A percentile compares a stretch with the other conserved stretches of the same genome.
Evolutionary conservation across 2,888 invertebrate species (phyloP).

Genomic region (Phaonia tiefii): DNA sequence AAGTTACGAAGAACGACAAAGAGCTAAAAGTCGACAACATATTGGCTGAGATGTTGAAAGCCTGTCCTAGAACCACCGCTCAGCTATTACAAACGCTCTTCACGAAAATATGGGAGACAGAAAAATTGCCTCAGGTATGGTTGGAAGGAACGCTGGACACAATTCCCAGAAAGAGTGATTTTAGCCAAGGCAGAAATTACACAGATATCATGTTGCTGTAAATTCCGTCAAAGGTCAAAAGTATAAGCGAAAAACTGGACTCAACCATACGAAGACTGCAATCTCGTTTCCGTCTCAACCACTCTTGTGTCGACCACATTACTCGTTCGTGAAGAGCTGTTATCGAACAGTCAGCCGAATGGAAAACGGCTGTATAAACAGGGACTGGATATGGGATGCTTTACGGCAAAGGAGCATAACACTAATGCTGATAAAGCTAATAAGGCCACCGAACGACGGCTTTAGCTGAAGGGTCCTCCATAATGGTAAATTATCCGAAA

Average conservation of each 20-base stretch:
- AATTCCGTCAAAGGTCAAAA: background rate
- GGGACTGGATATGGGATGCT: too few species aligned
- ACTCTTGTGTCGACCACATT: background rate
- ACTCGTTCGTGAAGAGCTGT: background rate
- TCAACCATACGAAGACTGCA: background rate
- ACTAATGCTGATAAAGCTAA: background rate
- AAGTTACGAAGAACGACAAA: background rate
- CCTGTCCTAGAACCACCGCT: background rate
- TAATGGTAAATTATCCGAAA: background rate
- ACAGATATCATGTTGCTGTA: background rate
- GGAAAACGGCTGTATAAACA: too few species aligned
- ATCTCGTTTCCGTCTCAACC: background rate
- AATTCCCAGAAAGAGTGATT: conserved; percentile 1
- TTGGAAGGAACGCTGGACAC: background rate
- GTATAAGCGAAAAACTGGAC: background rate
- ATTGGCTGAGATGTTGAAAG: background rate
- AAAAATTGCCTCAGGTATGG: background rate
- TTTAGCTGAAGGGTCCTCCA: background rate
- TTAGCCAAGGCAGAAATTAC: background rate
- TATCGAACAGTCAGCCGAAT: too few species aligned
- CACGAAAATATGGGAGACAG: background rate
- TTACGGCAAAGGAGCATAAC: background rate
- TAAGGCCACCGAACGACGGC: background rate
- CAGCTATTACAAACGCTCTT: background rate
- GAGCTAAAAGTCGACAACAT: background rate